Evolutionary conservation across 2,113 vertebrate genomes (phyloP), one percentile per base, ranked within the genome.

Genomic region (Solea solea): DNA sequence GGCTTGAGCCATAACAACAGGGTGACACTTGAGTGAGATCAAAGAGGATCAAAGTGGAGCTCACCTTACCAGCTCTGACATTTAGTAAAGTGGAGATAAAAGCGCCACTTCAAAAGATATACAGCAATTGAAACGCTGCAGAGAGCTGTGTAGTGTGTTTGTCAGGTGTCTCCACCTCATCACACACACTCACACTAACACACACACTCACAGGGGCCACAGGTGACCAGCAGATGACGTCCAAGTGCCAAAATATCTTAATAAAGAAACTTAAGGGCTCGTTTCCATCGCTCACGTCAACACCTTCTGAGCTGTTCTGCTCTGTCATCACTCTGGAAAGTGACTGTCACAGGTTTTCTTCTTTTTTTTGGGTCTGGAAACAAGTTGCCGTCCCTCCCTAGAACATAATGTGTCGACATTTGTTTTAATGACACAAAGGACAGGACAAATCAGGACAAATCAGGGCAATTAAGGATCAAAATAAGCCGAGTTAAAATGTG

Each of bases 71-170:
- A 59, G 65, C 77, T 79, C 81, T 85, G 81, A 86, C 88, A 83
- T 89, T 89, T 89, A 88, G 84, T 85, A 82, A 89, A 88, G 87
- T 85, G 86, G 66, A 88, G 87, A 90, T 88, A 90, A 92, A 91
- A 88, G 89, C 75, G 57, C 41, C 3, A 90, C 87, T 90, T 91
- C 88, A 89, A 92, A 91, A 86, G 90, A 82, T 75, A 82, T 78
- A 73, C 74, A 64, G 82, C 83, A 67, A 88, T 88, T 89, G 71
- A 81, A 75, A 78, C 82, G 75, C 41, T 53, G 54, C 78, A 68
- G 84, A 68, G 84, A 86, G 83, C 83, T 72, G 53, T 39, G 15
- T 58, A 21, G 73, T 44, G 78, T 78, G 80, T 81, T 82, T 82
- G 84, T 89, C 85, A 78, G 66, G 71, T 83, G 82, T 86, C 67